Base-by-base conservation (phyloP, 2,888 invertebrate species). In the Cephus pulcher region DNA sequence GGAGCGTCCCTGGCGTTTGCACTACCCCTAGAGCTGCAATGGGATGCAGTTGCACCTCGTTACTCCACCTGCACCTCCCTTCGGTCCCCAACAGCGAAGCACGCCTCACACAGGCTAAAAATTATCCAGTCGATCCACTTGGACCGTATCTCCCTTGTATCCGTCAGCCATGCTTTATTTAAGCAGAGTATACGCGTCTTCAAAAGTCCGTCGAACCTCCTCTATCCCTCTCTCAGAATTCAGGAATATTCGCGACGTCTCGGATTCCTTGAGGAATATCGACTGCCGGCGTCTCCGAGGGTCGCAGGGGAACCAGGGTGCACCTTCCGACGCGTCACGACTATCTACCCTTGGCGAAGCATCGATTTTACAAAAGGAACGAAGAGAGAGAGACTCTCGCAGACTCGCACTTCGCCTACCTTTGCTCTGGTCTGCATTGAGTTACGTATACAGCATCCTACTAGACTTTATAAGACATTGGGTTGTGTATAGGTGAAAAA, bases 191-290 rank as follows among this genome's bases (percentile, higher is more conserved):
- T 0, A 9, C 9, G 56, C 9, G 23, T 23, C 56, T 23, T 56
- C 56, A 0, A 23, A 56, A 23, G 23, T 15, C 56, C 23, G 9
- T 23, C 56, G 56, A 56, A 23, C 6, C 23, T 23, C 23, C 3
- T 3, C 3, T 3, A 0, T 3, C 35, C 12, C 9, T 0, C 23
- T 23, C 32, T 0, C 56, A 0, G 4, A 23, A 23, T 6, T 9
- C 9, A 23, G 6, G 56, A 23, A 23, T 56, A 56, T 56, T 23
- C 56, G 56, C 56, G 56, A 56, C 15, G 23, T 56, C 40, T 56
- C 56, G 23, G 56, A 56, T 56, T 56, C 56, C 15, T 15, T 23
- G 2, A 40, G 40, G 40, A 40, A 56, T 56, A 56, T 56, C 23
- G 56, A 56, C 56, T 56, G 9, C 9, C 23, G 9, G 23, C 23